Conservation (phyloP, 2,888 invertebrate genomes). For the Hedya salicella region DNA sequence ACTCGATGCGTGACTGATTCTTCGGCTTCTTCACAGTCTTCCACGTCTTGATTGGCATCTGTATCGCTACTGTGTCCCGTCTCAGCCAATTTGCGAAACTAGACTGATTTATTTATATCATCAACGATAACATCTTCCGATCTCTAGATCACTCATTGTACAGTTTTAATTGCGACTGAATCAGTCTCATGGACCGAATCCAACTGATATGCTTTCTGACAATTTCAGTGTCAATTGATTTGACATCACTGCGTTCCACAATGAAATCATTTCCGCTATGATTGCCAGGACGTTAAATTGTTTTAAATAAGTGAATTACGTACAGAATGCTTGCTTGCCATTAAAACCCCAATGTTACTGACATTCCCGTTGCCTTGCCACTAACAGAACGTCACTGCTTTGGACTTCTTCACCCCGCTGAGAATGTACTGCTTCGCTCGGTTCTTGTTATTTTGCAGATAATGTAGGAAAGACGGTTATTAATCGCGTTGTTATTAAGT, state of each 20-base stretch:
- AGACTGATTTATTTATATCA: conserved; percentile 56
- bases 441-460: conserved; percentile 58
- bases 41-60: conserved; percentile 64
- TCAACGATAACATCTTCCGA: conserved; percentile 39
- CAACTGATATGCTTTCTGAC: conserved; percentile 14
- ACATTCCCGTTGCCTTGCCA: conserved; percentile 82
- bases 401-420: conserved; percentile 80
- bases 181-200: conserved; percentile 6
- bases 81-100: conserved; percentile 47
- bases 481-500: conserved; percentile 6
- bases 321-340: conserved; percentile 77
- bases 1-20: conserved; percentile 64
- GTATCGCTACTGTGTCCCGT: conserved; percentile 57
- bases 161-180: conserved; percentile 32
- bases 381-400: conserved; percentile 83
- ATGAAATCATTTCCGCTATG: conserved; percentile 12
- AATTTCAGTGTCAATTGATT: conserved; percentile 19
- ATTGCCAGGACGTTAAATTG: conserved; percentile 12
- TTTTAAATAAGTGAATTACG: conserved; percentile 52
- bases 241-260: conserved; percentile 14
- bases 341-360: conserved; percentile 64
- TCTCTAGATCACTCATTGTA: conserved; percentile 15
- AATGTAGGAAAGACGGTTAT: background rate
- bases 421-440: conserved; percentile 84
- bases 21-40: conserved; percentile 62